These are phyloP conservation scores for Rhagonycha lutea DNA, from an alignment of 2,888 invertebrate species.

Conservation along the genomic window DNA sequence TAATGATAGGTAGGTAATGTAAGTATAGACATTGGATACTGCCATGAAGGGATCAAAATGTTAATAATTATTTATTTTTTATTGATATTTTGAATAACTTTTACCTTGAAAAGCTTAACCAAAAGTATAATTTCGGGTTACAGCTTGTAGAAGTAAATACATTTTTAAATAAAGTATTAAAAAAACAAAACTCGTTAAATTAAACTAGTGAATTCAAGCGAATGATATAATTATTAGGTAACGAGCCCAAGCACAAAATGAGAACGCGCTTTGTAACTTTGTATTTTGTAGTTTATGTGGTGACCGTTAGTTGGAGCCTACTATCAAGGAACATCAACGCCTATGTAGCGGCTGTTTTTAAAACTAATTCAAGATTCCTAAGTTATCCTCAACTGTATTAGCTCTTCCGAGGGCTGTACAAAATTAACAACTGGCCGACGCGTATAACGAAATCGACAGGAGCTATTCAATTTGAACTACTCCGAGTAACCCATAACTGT, in stretches of 20 bases:
- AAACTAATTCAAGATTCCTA: neutral
- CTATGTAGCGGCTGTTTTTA: neutral
- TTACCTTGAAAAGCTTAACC: too few relatives aligned
- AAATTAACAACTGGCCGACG: neutral
- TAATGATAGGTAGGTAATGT: too few relatives aligned
- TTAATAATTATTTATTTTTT: too few relatives aligned
- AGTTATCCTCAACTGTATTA: neutral
- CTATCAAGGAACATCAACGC: constrained; percentile 1
- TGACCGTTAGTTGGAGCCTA: neutral
- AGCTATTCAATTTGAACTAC: neutral
- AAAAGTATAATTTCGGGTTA: too few relatives aligned
- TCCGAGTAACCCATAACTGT: neutral
- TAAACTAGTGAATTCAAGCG: neutral
- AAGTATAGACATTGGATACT: too few relatives aligned
- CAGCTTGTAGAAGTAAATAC: neutral
- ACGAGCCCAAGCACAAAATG: neutral
- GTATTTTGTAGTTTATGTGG: neutral
- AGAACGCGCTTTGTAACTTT: neutral
- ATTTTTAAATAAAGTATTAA: neutral
- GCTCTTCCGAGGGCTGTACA: constrained; percentile 3
- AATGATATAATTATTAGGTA: neutral
- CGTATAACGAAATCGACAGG: neutral
- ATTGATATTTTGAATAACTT: too few relatives aligned
- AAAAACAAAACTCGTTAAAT: neutral
- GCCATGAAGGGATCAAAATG: too few relatives aligned